Conservation (phyloP, 2,797 vertebrate genomes). For the Xiphorhynchus erythropygius region DNA sequence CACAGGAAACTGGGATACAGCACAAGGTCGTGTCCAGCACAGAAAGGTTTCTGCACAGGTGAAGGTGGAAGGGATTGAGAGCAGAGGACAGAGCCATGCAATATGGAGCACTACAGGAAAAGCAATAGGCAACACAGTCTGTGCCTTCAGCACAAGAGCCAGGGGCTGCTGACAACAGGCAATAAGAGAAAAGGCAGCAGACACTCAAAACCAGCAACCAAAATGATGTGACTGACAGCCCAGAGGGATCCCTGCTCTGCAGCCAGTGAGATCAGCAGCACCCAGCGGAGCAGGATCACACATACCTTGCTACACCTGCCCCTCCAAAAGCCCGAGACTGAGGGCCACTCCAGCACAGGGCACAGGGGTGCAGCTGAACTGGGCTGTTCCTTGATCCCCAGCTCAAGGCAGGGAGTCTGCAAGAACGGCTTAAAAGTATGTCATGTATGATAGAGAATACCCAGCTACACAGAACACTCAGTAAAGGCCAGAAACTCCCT, state of each 20-base stretch:
- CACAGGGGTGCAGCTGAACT: background rate
- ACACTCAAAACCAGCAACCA: background rate
- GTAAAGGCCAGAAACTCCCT: constrained; percentile 6
- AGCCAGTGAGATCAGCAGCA: accelerated
- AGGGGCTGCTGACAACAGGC: background rate
- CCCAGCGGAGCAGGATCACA: background rate
- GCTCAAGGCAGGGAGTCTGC: background rate
- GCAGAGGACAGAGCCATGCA: background rate
- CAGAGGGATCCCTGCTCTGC: background rate
- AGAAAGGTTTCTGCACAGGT: background rate
- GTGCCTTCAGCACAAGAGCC: background rate
- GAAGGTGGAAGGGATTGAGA: background rate
- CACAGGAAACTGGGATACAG: background rate
- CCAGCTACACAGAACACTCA: background rate
- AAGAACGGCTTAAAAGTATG: background rate
- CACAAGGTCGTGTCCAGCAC: accelerated
- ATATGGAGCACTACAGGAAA: background rate
- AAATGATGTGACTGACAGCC: background rate
- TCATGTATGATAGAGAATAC: background rate
- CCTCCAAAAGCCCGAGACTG: background rate
- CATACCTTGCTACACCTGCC: background rate
- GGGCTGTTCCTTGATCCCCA: background rate
- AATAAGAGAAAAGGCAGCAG: background rate
- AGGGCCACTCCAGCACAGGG: background rate
- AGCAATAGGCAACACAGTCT: background rate